Evolutionary conservation across 2,113 vertebrate genomes (phyloP).

Genomic region (Labeo rohita): DNA sequence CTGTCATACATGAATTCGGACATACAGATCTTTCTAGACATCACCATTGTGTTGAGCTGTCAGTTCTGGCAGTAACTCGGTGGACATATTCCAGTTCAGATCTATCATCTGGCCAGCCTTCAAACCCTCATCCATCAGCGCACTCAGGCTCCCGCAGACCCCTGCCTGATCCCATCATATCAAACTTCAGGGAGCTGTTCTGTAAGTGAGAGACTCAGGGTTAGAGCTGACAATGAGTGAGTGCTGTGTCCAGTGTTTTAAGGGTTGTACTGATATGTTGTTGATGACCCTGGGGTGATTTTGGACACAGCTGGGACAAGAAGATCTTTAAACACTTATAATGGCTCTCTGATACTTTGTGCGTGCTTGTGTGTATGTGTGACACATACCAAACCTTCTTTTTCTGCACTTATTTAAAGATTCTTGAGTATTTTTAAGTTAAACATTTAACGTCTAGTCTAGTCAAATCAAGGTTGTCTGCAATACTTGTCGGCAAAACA

Average conservation of each 20-base stretch:
- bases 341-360: conserved; percentile 24
- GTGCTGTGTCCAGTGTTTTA: conserved; percentile 18
- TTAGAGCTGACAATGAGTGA: conserved; percentile 32
- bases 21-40: conserved; percentile 35
- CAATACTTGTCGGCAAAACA: background rate
- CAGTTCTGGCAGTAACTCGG: conserved; percentile 8
- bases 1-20: conserved; percentile 10
- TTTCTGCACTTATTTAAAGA: background rate
- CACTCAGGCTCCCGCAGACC: conserved; percentile 23
- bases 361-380: conserved; percentile 20
- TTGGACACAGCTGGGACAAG: conserved; percentile 36
- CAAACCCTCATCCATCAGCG: conserved; percentile 28
- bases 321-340: conserved; percentile 27
- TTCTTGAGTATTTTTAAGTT: background rate
- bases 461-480: background rate
- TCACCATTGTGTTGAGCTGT: conserved; percentile 36
- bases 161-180: conserved; percentile 40
- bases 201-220: conserved; percentile 33
- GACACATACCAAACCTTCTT: background rate
- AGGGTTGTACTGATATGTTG: conserved; percentile 21
- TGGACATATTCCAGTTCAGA: conserved; percentile 39
- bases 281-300: conserved; percentile 39
- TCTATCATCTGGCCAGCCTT: conserved; percentile 39
- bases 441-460: background rate
- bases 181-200: conserved; percentile 23